These are phyloP conservation scores for Falco columbarius DNA, from an alignment of 2,797 vertebrate species.

Conservation along the genomic window DNA sequence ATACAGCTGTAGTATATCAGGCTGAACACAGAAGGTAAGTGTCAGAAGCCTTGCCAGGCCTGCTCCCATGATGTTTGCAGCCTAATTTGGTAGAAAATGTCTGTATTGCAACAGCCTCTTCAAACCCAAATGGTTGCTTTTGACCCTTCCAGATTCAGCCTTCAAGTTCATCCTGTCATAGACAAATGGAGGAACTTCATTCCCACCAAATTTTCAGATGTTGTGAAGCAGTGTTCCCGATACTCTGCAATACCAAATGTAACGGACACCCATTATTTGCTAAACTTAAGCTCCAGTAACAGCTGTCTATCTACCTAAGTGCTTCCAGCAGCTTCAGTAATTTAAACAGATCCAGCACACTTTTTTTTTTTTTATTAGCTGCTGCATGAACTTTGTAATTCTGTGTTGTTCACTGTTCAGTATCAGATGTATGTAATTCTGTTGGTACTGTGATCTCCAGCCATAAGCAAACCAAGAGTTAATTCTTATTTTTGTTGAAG, in stretches of 20 bases:
- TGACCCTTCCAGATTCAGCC: neutral
- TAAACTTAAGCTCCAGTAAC: neutral
- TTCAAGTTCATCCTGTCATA: neutral
- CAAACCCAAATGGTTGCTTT: neutral
- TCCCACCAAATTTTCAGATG: neutral
- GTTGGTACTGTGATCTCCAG: neutral
- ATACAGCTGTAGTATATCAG: neutral
- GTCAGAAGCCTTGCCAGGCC: neutral
- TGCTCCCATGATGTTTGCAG: neutral
- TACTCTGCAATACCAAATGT: neutral
- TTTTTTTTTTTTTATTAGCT: neutral
- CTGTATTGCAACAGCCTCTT: neutral
- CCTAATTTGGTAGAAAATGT: neutral
- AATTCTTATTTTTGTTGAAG: constrained; percentile 63
- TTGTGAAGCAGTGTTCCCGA: neutral
- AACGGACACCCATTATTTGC: neutral
- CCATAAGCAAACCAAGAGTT: constrained; percentile 25
- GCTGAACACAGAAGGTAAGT: neutral
- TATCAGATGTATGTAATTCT: neutral
- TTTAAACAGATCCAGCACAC: neutral
- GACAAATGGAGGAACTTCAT: neutral
- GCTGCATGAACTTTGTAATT: neutral
- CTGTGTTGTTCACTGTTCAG: neutral
- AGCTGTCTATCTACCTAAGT: neutral
- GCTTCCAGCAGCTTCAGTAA: neutral